Conservation (phyloP, 2,797 vertebrate genomes). For the Mus caroli region DNA sequence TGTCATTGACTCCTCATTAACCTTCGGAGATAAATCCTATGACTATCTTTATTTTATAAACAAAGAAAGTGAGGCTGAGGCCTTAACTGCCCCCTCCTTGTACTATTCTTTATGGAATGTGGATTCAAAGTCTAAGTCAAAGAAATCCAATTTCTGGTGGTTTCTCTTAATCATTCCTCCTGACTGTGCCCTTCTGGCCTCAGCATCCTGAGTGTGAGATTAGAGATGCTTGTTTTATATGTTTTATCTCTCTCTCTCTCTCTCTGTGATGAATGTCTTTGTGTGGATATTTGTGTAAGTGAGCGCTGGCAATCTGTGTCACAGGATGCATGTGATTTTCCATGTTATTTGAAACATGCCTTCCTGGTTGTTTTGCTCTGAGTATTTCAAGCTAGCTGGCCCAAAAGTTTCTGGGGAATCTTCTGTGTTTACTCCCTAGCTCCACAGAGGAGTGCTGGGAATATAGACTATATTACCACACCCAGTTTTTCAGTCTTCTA, state of each 20-base stretch:
- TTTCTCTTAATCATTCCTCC: conserved; percentile 1
- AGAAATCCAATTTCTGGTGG: conserved; percentile 9
- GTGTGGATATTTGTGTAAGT: not conserved
- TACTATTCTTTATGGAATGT: not conserved
- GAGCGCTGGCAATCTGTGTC: not conserved
- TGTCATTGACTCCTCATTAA: conserved; percentile 30
- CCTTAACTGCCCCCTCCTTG: not conserved
- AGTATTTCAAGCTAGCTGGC: not conserved
- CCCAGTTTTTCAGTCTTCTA: not conserved
- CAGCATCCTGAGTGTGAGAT: not conserved
- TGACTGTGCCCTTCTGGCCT: not conserved
- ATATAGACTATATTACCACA: not conserved
- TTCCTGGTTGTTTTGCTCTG: not conserved
- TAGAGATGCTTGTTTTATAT: not conserved
- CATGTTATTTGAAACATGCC: not conserved
- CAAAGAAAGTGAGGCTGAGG: conserved; percentile 48
- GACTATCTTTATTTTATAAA: conserved; percentile 35
- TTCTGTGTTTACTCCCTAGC: not conserved
- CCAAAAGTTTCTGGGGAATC: not conserved
- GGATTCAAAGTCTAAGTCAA: conserved; percentile 45
- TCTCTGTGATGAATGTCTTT: not conserved
- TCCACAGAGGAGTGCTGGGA: not conserved
- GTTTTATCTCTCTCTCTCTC: not conserved
- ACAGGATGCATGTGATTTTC: not conserved
- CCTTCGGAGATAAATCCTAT: not conserved